Percentiles rank a stretch among this genome's conserved stretches.
Evolutionary conservation across 2,888 invertebrate genomes (phyloP).

Genomic region (Baronia brevicornis): DNA sequence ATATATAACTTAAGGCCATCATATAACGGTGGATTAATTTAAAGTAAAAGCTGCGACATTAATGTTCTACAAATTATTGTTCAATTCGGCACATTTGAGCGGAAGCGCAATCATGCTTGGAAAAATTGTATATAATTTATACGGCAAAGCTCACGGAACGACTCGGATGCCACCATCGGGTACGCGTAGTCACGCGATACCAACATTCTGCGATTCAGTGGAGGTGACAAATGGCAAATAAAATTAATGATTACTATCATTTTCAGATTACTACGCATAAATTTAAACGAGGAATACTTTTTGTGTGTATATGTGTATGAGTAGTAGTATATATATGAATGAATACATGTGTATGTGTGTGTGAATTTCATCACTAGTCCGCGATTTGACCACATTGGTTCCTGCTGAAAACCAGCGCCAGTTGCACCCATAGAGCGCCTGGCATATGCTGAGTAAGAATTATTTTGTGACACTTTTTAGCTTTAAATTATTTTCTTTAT

Average conservation of each 20-base stretch:
- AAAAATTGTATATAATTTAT: slow-evolving; percentile 60
- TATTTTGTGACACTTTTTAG: no score
- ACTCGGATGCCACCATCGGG: slow-evolving; percentile 42
- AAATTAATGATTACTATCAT: slow-evolving; percentile 59
- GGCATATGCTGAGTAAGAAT: no score
- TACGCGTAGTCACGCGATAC: slow-evolving; percentile 57
- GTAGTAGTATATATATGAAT: no score
- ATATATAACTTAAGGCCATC: no score
- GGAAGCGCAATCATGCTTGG: slow-evolving; percentile 37
- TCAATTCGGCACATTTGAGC: slow-evolving; percentile 50
- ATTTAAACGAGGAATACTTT: slow-evolving; percentile 18
- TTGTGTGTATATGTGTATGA: slow-evolving; percentile 6
- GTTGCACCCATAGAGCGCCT: no score
- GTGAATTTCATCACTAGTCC: no score
- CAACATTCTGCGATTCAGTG: slow-evolving; percentile 58
- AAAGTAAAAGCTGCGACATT: slow-evolving; percentile 33
- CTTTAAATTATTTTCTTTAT: no score
- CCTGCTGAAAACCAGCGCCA: no score
- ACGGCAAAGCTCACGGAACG: slow-evolving; percentile 55
- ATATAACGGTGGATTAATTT: slow-evolving; percentile 20
- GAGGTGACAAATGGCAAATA: slow-evolving; percentile 68
- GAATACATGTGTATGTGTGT: no score
- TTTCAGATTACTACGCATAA: slow-evolving; percentile 46
- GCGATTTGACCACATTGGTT: no score
- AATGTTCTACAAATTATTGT: slow-evolving; percentile 47